phyloP scores from a whole-genome alignment of 2,888 invertebrate genomes.

The Phortica okadai region DNA sequence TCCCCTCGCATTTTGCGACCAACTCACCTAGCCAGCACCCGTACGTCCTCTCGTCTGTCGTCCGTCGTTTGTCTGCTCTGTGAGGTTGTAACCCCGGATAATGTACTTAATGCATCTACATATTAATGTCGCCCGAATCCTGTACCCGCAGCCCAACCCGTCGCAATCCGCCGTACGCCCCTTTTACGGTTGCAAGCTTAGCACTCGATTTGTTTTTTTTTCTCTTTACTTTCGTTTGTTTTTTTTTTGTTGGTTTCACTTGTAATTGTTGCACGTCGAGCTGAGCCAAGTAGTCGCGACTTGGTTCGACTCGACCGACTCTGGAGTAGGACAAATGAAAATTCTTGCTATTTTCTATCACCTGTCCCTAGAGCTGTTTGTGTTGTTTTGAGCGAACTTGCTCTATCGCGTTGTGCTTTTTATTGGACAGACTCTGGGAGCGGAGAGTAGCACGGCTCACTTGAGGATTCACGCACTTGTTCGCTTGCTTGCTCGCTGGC shows the following conservation, averaged over 20 bases:
- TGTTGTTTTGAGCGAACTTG: conserved; percentile 40
- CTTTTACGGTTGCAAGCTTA: not conserved
- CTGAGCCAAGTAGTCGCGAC: not conserved
- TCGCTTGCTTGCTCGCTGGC: conserved; percentile 41
- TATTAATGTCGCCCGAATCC: conserved; percentile 68
- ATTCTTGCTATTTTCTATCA: conserved; percentile 65
- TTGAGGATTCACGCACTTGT: conserved; percentile 22
- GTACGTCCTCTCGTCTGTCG: conserved; percentile 32
- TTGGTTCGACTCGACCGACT: not conserved
- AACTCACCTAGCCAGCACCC: conserved; percentile 26
- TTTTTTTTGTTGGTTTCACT: not conserved
- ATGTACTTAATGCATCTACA: conserved; percentile 74
- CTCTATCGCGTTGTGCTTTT: conserved; percentile 53
- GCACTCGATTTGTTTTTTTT: not conserved
- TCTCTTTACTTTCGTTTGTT: not conserved
- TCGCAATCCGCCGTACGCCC: conserved; percentile 8
- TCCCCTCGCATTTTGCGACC: conserved; percentile 31
- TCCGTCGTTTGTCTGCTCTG: conserved; percentile 32
- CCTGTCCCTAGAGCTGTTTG: conserved; percentile 46
- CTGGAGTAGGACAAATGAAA: conserved; percentile 23
- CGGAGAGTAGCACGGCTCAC: not conserved
- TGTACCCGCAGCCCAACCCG: conserved; percentile 47
- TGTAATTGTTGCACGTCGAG: conserved; percentile 37
- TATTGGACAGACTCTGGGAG: conserved; percentile 53
- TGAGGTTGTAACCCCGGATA: conserved; percentile 75